Conservation (phyloP, 2,797 vertebrate genomes). For the Heliangelus exortis region DNA sequence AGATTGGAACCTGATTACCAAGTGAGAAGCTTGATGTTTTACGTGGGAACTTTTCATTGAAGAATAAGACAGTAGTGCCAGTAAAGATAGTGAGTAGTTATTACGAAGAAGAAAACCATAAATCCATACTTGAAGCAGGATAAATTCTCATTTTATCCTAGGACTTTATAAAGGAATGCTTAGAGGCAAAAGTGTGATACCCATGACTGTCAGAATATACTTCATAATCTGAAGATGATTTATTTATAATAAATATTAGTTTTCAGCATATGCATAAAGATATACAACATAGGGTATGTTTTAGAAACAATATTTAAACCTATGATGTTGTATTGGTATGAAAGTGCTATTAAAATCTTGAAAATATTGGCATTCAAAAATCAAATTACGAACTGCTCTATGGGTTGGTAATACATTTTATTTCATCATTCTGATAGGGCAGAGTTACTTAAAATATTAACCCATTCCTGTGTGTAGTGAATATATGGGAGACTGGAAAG, state of each 20-base stretch:
- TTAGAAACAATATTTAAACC: neutral
- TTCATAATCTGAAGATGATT: neutral
- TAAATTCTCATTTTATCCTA: neutral
- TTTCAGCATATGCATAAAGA: neutral
- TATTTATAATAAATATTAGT: neutral
- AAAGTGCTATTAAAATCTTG: neutral
- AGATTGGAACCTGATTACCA: neutral
- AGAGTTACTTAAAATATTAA: neutral
- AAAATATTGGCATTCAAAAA: neutral
- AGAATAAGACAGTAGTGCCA: neutral
- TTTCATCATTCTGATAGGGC: neutral
- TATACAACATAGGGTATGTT: neutral
- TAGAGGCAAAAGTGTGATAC: neutral
- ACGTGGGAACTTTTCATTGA: neutral
- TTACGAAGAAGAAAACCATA: neutral
- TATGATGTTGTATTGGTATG: neutral
- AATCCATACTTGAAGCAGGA: neutral
- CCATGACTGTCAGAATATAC: neutral
- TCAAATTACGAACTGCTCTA: neutral
- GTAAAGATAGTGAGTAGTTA: neutral
- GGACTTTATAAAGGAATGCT: neutral
- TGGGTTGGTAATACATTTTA: neutral
- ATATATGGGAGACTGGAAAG: neutral
- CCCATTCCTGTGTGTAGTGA: neutral
- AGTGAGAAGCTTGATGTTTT: neutral